phyloP scores from a whole-genome alignment of 1,140 invertebrate species.

The Myzus persicae region DNA sequence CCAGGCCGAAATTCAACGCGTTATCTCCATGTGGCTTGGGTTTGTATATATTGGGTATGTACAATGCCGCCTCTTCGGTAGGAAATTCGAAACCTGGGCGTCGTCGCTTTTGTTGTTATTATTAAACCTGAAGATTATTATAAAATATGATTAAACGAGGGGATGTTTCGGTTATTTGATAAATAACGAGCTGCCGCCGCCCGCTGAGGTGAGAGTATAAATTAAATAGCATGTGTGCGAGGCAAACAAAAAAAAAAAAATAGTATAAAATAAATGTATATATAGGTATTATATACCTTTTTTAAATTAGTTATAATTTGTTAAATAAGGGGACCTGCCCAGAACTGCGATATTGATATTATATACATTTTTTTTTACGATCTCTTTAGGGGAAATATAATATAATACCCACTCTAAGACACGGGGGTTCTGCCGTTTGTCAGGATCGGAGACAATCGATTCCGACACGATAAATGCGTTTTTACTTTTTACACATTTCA shows the following conservation, averaged over 20 bases:
- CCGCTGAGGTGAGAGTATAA: constrained; percentile 56
- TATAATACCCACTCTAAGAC: background rate
- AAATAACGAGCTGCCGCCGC: constrained; percentile 56
- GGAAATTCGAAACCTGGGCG: constrained; percentile 52
- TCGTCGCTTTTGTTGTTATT: constrained; percentile 36
- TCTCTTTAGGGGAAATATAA: background rate
- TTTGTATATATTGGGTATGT: background rate
- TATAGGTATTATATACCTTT: constrained; percentile 49
- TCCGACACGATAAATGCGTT: background rate
- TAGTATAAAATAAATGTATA: too few species aligned
- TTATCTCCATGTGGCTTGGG: background rate
- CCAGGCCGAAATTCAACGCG: constrained; percentile 15
- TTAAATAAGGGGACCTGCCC: constrained; percentile 15
- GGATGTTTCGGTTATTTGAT: constrained; percentile 55
- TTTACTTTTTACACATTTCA: background rate
- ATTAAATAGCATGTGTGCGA: constrained; percentile 50
- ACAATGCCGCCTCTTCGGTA: background rate
- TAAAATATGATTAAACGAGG: constrained; percentile 57
- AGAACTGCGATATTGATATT: constrained; percentile 47
- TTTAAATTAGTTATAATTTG: constrained; percentile 58
- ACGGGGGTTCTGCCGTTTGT: background rate
- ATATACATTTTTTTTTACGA: constrained; percentile 2
- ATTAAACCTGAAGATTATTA: constrained; percentile 54
- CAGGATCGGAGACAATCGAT: constrained; percentile 29
- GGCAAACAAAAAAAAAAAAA: constrained; percentile 30